phyloP scores from a whole-genome alignment of 1,140 invertebrate species.

The Drosophila watanabei region DNA sequence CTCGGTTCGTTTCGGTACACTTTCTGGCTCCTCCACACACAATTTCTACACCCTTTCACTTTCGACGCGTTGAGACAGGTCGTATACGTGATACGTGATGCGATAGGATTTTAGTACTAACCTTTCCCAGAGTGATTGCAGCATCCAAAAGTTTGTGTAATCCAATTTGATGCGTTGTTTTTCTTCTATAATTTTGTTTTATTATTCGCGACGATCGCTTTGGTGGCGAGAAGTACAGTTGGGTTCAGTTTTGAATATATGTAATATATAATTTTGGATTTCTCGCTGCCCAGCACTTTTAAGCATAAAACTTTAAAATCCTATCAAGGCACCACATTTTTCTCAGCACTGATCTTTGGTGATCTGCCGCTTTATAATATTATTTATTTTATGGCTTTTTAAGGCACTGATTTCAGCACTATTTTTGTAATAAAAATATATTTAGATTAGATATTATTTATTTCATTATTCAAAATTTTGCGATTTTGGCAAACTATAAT shows the following conservation, averaged over 20 bases:
- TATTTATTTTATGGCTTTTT: conserved; percentile 42
- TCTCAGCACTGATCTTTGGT: conserved; percentile 37
- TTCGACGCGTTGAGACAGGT: conserved; percentile 44
- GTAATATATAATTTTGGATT: conserved; percentile 21
- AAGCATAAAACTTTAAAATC: conserved; percentile 66
- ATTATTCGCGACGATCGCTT: conserved; percentile 6
- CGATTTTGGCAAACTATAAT: not conserved
- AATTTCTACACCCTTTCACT: conserved; percentile 30
- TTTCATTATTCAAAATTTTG: not conserved
- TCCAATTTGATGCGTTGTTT: conserved; percentile 72
- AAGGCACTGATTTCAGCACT: conserved; percentile 72
- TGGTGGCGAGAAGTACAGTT: conserved; percentile 54
- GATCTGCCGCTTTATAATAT: conserved; percentile 10
- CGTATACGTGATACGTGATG: conserved; percentile 63
- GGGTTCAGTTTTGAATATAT: conserved; percentile 38
- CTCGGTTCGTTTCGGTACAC: conserved; percentile 31
- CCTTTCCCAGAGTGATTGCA: conserved; percentile 77
- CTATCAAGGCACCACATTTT: conserved; percentile 72
- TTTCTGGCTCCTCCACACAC: conserved; percentile 26
- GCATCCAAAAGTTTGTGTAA: conserved; percentile 76
- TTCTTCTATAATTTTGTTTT: not conserved
- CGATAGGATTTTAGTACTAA: conserved; percentile 46
- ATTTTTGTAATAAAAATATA: conserved; percentile 20
- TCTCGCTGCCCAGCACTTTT: conserved; percentile 33
- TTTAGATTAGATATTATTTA: not conserved